These are phyloP conservation scores for Trachelus iudaicus DNA, from an alignment of 2,888 invertebrate species.

Conservation along the genomic window DNA sequence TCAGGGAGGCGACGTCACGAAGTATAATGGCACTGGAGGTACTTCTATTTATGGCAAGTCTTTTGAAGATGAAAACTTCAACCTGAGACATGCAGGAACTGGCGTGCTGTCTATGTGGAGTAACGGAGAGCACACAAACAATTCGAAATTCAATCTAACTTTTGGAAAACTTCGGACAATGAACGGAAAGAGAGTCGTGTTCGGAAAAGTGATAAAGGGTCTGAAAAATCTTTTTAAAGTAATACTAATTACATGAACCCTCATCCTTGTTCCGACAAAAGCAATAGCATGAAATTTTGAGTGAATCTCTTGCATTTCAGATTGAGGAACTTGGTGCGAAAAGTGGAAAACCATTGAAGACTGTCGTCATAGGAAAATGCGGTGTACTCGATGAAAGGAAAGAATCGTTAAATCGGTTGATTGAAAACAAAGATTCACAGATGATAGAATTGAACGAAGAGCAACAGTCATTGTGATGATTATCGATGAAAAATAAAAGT, in stretches of 20 bases:
- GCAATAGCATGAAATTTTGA: background rate
- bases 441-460: too few species aligned
- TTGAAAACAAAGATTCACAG: background rate
- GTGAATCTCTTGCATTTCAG: constrained; percentile 30
- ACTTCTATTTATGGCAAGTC: constrained; percentile 65
- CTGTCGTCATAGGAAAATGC: constrained; percentile 49
- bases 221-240: constrained; percentile 49
- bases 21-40: constrained; percentile 71
- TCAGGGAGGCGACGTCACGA: constrained; percentile 71
- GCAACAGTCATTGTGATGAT: too few species aligned
- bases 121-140: constrained; percentile 63
- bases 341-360: constrained; percentile 49
- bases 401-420: constrained; percentile 14
- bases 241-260: constrained; percentile 9
- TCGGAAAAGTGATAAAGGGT: constrained; percentile 68
- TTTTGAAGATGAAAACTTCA: constrained; percentile 66
- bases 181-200: constrained; percentile 69
- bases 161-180: constrained; percentile 69
- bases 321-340: constrained; percentile 51
- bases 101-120: constrained; percentile 70
- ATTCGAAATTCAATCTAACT: constrained; percentile 71
- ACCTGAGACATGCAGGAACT: constrained; percentile 67
- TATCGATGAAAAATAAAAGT: too few species aligned
- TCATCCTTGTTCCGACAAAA: background rate
- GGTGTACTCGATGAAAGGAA: constrained; percentile 38